These are phyloP conservation scores for Prenolepis imparis DNA, from an alignment of 2,888 invertebrate species.

Conservation along the genomic window DNA sequence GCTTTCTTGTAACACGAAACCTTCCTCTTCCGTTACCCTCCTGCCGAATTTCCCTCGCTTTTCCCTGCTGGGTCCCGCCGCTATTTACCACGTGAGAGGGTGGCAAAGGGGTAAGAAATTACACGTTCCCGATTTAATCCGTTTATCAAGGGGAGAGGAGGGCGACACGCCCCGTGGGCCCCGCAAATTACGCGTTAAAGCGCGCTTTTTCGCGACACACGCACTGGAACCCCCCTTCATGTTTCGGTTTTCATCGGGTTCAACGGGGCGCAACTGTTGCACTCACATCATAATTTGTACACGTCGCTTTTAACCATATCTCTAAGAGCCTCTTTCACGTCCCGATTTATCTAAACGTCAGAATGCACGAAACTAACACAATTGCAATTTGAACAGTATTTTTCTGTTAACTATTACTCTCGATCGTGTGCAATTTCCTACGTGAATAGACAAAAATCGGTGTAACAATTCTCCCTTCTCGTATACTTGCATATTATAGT, in stretches of 20 bases:
- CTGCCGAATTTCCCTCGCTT: conserved; percentile 22
- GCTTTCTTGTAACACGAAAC: conserved; percentile 53
- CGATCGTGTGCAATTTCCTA: neutral
- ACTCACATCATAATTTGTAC: conserved; percentile 39
- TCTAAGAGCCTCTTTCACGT: conserved; percentile 10
- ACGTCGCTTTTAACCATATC: neutral
- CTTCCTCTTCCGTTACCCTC: neutral
- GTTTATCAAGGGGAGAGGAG: conserved; percentile 73
- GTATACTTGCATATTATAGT: neutral
- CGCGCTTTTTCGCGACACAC: conserved; percentile 62
- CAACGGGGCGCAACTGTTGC: conserved; percentile 74
- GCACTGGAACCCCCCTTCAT: conserved; percentile 62
- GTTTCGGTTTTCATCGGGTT: neutral
- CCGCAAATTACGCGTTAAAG: conserved; percentile 81
- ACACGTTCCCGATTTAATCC: conserved; percentile 83
- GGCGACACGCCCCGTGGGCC: conserved; percentile 57
- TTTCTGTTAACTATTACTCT: neutral
- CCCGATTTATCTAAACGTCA: conserved; percentile 40
- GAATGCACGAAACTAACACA: neutral
- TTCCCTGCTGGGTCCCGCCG: conserved; percentile 66
- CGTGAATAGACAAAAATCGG: neutral
- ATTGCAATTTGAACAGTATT: neutral
- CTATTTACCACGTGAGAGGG: conserved; percentile 67
- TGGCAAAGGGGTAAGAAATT: conserved; percentile 78
- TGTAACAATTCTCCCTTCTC: neutral